Evolutionary conservation across 2,888 invertebrate genomes (phyloP), one percentile per base, ranked within the genome.

Genomic region (Carpatolechia fugitivella): DNA sequence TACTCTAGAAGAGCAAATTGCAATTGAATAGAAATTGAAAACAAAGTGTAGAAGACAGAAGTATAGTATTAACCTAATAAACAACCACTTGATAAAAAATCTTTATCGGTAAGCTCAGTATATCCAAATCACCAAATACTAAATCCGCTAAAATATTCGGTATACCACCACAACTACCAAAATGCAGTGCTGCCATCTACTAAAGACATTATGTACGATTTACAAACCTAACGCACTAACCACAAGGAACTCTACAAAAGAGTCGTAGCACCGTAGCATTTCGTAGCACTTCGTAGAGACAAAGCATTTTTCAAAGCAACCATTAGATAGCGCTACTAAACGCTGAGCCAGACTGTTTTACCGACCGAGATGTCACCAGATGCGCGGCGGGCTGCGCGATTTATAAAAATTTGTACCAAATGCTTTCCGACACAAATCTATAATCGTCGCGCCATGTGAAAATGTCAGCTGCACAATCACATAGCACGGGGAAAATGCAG

Each of bases 331-430:
- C 82, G 69, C 66, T 69, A 3, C 38, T 11, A 16, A 7, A 11
- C 11, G 16, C n/a, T 14, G n/a, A 13, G 10, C 29, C 24, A 24
- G 8, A 13, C 79, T 82, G 72, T 59, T 80, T 75, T 76, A 82
- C 64, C 83, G 72, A 81, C 78, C 20, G 48, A 56, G 61, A 63
- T 74, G 78, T 80, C 81, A 78, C 58, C 56, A 76, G 70, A 83
- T 90, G 90, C 90, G 89, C 89, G 86, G 79, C 82, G 76, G 76
- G 66, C 75, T 90, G 90, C 89, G 89, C 87, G 86, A 81, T 82
- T 82, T 57, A 89, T 88, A 82, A 88, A 89, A 89, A 85, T 82
- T 87, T 82, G 72, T 71, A 74, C 77, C 82, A 82, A 86, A 86
- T 82, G 81, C 76, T 72, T 66, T 76, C 78, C 76, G 80, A 72